Evolutionary conservation across 1,140 invertebrate genomes (phyloP).

Genomic region (Euura lappo): DNA sequence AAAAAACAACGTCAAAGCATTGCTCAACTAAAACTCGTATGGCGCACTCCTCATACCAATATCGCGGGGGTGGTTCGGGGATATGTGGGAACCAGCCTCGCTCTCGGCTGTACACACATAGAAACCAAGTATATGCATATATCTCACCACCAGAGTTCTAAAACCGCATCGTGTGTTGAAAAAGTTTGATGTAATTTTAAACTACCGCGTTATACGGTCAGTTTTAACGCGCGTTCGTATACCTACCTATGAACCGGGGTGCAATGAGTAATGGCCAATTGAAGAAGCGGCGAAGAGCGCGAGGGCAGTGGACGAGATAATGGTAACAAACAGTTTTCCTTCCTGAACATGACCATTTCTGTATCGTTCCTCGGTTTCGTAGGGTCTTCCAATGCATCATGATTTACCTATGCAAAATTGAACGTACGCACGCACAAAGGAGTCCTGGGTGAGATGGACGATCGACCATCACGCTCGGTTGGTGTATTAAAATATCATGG

Average conservation of each 20-base stretch:
- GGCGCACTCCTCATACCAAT: background rate
- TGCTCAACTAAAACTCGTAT: constrained; percentile 33
- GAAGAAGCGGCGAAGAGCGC: no score
- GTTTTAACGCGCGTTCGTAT: no score
- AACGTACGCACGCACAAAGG: constrained; percentile 41
- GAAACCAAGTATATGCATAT: no score
- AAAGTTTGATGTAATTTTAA: no score
- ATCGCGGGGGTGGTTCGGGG: background rate
- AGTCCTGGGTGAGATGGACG: constrained; percentile 33
- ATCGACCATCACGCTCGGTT: constrained; percentile 39
- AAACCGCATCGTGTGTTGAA: no score
- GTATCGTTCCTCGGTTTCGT: background rate
- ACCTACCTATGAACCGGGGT: no score
- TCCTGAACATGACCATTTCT: constrained; percentile 43
- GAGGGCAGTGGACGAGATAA: constrained; percentile 34
- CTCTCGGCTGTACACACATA: background rate
- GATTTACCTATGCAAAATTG: constrained; percentile 54
- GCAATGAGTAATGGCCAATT: no score
- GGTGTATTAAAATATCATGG: constrained; percentile 49
- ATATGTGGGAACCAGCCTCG: constrained; percentile 1
- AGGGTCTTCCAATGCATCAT: constrained; percentile 34
- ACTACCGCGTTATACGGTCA: no score
- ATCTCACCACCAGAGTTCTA: no score
- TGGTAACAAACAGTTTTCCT: constrained; percentile 53
- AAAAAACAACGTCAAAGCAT: constrained; percentile 60